Base-by-base conservation (phyloP, 2,888 invertebrate species). In the Hylaea fasciaria region DNA sequence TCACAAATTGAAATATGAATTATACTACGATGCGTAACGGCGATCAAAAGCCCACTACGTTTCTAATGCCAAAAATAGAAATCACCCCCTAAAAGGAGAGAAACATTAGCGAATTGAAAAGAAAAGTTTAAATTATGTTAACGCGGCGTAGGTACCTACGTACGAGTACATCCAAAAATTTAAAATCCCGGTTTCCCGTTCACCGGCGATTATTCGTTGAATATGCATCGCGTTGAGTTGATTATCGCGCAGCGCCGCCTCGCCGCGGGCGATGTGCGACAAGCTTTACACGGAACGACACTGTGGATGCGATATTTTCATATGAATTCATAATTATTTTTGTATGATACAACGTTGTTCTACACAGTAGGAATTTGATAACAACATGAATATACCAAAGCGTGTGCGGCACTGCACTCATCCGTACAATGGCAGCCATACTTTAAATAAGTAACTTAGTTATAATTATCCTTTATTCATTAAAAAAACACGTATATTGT, bases 151-250 rank as follows among this genome's bases (percentile, higher is more conserved):
- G 2, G 3, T n/a, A n/a, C n/a, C n/a, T n/a, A n/a, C n/a, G n/a
- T n/a, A n/a, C n/a, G n/a, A n/a, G n/a, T 3, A 16, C 40, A 44
- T 37, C 43, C 35, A 35, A 35, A 41, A 47, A 52, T 53, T 57
- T 47, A 58, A 51, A 41, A 16, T 32, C 11, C 35, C 8, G 46
- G 16, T 9, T 51, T 45, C 48, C 39, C 17, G 39, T 43, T 51
- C 51, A 22, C 43, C 29, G 51, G 10, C 28, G 49, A 57, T 50
- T 45, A 45, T 45, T 44, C 45, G 43, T 37, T 53, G 58, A 58
- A 58, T 58, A 58, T 58, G 58, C 58, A 58, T 11, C 48, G 52
- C 41, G 35, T 13, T 37, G 40, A 58, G 47, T 53, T 47, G 43
- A 43, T 58, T 58, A 58, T 39, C 22, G 43, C 50, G 13, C 29